A percentile compares a stretch with the other conserved stretches of the same genome.
These are phyloP conservation scores for Leiothrix lutea DNA, from an alignment of 2,113 vertebrate genomes.

Conservation along the genomic window DNA sequence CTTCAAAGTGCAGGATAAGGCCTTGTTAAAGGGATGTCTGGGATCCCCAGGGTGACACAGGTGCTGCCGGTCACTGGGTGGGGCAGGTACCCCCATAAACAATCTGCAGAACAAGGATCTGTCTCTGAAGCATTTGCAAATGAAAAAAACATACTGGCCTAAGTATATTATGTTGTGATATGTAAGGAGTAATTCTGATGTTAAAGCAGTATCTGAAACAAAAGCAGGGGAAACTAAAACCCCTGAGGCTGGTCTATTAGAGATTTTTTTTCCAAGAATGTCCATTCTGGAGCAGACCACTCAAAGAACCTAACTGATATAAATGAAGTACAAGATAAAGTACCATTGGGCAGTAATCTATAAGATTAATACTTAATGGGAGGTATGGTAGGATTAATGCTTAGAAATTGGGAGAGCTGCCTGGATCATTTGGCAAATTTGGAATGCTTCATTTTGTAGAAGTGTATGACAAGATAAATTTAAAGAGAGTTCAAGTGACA, in stretches of 20 bases:
- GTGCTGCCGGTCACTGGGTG: not conserved
- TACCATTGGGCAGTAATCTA: not conserved
- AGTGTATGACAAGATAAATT: not conserved
- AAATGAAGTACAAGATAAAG: not conserved
- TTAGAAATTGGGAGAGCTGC: not conserved
- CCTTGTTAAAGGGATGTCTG: not conserved
- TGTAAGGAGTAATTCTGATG: not conserved
- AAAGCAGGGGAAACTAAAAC: not conserved
- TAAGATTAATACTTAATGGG: not conserved
- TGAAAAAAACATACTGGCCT: not conserved
- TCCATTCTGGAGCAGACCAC: not conserved
- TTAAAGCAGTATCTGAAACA: not conserved
- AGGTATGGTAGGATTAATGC: not conserved
- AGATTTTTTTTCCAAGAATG: not conserved
- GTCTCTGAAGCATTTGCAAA: not conserved
- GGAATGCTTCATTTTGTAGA: not conserved
- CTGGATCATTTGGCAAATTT: not conserved
- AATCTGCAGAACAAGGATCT: not conserved
- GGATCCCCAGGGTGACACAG: not conserved
- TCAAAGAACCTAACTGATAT: not conserved
- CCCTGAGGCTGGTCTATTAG: not conserved
- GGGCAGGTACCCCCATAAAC: not conserved
- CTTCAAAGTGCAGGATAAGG: too few species aligned
- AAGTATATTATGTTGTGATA: not conserved
- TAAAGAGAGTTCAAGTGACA: not conserved